Conservation (phyloP, 2,797 vertebrate species). For the Myotis daubentonii region DNA sequence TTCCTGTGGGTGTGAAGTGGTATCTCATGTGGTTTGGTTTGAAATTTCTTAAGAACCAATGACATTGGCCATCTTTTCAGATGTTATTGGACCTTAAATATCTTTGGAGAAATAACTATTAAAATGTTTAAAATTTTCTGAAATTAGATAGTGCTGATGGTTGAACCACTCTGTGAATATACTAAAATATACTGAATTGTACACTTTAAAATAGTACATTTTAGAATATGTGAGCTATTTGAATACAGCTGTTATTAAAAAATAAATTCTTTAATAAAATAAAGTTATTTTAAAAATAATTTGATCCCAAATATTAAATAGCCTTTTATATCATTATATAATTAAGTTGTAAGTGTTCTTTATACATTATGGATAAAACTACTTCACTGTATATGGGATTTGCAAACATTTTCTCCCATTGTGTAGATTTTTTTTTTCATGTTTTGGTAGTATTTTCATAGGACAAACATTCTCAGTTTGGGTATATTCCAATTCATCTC, state of each 20-base stretch:
- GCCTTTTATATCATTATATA: background rate
- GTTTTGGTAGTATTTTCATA: background rate
- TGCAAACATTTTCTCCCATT: background rate
- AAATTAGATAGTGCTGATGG: background rate
- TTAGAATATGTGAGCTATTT: background rate
- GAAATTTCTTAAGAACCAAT: background rate
- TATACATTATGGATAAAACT: background rate
- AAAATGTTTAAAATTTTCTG: background rate
- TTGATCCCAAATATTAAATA: background rate
- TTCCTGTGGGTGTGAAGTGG: background rate
- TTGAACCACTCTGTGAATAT: background rate
- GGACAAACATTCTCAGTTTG: background rate
- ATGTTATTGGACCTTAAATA: background rate
- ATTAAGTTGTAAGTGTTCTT: background rate
- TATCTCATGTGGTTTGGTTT: background rate
- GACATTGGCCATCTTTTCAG: background rate
- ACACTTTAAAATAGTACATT: background rate
- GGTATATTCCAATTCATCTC: background rate
- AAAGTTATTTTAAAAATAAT: background rate
- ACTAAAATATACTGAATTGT: background rate
- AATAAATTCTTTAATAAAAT: background rate
- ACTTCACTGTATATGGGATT: background rate
- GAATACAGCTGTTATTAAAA: background rate
- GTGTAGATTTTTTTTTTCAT: background rate
- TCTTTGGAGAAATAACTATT: background rate